These are phyloP conservation scores for Acanthosepion esculentum DNA, from an alignment of 2,888 invertebrate species.

Conservation along the genomic window DNA sequence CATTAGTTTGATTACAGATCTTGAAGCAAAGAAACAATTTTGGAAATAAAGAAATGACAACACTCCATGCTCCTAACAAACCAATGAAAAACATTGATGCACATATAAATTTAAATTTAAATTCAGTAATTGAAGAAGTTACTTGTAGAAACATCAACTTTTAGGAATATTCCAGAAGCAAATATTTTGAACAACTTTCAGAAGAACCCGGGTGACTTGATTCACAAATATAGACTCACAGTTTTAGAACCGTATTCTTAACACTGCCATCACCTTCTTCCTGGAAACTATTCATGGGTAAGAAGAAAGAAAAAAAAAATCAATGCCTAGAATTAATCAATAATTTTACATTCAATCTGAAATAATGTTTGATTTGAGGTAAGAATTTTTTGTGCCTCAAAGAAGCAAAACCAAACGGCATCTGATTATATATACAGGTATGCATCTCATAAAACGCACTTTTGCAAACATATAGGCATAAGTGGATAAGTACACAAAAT, in stretches of 20 bases:
- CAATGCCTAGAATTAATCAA: constrained; percentile 33
- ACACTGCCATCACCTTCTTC: background rate
- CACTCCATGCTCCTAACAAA: background rate
- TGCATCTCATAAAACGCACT: background rate
- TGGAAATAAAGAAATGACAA: background rate
- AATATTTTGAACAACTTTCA: background rate
- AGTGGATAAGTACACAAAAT: no score
- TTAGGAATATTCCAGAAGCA: background rate
- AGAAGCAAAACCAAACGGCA: background rate
- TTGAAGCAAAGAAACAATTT: background rate
- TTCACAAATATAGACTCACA: background rate
- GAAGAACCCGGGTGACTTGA: background rate
- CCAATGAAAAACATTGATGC: background rate
- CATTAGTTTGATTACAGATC: background rate
- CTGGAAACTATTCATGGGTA: background rate
- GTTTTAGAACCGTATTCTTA: background rate
- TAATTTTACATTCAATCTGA: background rate
- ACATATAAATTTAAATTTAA: no score
- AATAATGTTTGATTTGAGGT: background rate
- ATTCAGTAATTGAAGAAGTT: background rate
- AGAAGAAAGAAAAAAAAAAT: background rate
- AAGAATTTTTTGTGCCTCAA: background rate
- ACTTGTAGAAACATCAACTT: background rate
- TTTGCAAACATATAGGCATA: no score
- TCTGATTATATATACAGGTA: background rate